These are phyloP conservation scores for Melinopterus prodromus DNA, from an alignment of 2,888 invertebrate genomes.

Conservation along the genomic window DNA sequence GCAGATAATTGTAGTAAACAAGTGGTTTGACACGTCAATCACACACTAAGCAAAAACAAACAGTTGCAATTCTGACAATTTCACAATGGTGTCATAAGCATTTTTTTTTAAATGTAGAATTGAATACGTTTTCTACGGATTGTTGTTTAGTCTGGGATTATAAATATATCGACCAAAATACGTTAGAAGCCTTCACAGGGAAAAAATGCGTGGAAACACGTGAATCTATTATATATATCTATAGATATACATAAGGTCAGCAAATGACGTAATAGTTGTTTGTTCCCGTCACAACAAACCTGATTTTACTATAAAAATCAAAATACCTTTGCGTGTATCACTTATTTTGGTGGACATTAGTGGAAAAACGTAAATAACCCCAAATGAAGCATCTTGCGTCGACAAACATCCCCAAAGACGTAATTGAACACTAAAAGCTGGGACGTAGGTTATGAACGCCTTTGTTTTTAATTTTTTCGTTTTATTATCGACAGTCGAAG, in stretches of 20 bases:
- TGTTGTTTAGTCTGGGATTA: slow-evolving; percentile 25
- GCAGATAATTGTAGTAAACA: not conserved
- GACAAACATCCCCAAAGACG: not conserved
- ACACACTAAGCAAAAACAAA: not conserved
- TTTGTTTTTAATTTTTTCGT: not conserved
- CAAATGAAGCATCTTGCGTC: not conserved
- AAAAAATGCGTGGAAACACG: slow-evolving; percentile 30
- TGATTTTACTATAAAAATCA: slow-evolving; percentile 8
- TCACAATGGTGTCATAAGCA: not conserved
- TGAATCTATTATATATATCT: slow-evolving; percentile 34
- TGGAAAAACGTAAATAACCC: not conserved
- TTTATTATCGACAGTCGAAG: not conserved
- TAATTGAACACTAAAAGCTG: not conserved
- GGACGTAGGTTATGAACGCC: not conserved
- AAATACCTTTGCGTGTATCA: not conserved
- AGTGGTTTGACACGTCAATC: not conserved
- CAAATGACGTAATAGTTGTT: slow-evolving; percentile 45
- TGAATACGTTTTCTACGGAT: not conserved
- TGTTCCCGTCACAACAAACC: slow-evolving; percentile 38
- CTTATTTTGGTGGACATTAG: not conserved
- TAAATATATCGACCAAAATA: slow-evolving; percentile 6
- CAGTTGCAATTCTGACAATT: not conserved
- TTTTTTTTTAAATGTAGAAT: not conserved
- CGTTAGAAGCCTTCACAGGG: slow-evolving; percentile 5
- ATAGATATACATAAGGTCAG: slow-evolving; percentile 39